Conservation (phyloP, 2,113 vertebrate genomes). For the Poeciliopsis prolifica region DNA sequence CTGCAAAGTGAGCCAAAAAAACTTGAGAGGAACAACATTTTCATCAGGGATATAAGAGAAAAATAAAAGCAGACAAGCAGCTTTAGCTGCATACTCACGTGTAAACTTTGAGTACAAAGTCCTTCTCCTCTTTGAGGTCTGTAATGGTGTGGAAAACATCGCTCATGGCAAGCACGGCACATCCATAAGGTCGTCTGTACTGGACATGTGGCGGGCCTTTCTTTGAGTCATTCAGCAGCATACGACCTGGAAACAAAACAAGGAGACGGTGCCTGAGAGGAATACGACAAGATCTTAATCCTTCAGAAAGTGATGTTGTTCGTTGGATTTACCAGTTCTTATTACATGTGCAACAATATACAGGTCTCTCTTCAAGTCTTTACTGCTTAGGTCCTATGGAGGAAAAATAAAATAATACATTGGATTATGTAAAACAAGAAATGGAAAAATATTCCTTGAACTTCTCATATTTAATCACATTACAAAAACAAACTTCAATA, state of each 20-base stretch:
- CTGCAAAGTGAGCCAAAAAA: not conserved
- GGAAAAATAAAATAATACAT: constrained; percentile 4
- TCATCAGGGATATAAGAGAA: not conserved
- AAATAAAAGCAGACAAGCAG: not conserved
- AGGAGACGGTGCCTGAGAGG: not conserved
- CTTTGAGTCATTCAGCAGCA: constrained; percentile 94
- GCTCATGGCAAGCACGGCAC: constrained; percentile 90
- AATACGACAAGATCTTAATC: not conserved
- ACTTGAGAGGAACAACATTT: not conserved
- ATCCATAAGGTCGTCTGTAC: constrained; percentile 93
- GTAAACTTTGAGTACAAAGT: constrained; percentile 98
- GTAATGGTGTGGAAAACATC: constrained; percentile 92
- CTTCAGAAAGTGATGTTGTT: not conserved
- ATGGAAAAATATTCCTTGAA: not conserved
- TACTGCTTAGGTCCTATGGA: constrained; percentile 93
- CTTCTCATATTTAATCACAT: no score
- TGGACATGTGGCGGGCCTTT: constrained; percentile 92
- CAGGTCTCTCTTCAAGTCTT: constrained; percentile 96
- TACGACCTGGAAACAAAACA: constrained; percentile 83
- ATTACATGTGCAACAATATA: constrained; percentile 95
- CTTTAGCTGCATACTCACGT: constrained; percentile 83
- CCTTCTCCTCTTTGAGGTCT: constrained; percentile 95
- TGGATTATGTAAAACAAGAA: not conserved
- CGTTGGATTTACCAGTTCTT: constrained; percentile 86
- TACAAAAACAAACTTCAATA: no score